Conservation (phyloP, 2,888 invertebrate species). For the Melanotus villosus region DNA sequence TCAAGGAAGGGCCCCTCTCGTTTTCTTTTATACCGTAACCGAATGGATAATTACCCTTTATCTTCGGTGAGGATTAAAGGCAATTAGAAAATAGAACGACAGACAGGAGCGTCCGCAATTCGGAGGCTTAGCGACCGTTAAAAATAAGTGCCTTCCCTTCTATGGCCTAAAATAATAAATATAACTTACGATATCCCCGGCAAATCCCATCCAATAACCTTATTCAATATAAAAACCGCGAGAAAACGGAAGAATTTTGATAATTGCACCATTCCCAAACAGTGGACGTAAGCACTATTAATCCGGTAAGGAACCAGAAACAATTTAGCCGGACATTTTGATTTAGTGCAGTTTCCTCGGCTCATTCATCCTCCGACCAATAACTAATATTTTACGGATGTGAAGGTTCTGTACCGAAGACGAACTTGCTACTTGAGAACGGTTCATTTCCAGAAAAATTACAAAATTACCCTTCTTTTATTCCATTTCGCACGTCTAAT, state of each 20-base stretch:
- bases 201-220: slow-evolving; percentile 53
- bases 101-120: neutral
- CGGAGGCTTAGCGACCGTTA: neutral
- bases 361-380: slow-evolving; percentile 54
- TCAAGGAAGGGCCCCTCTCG: too few species aligned
- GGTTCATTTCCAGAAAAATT: neutral
- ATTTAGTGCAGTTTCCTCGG: slow-evolving; percentile 55
- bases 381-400: slow-evolving; percentile 54
- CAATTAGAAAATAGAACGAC: neutral
- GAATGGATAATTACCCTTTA: neutral
- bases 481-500: too few species aligned
- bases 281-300: slow-evolving; percentile 61
- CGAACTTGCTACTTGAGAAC: neutral
- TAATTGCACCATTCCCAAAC: slow-evolving; percentile 60
- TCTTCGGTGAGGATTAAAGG: neutral
- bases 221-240: slow-evolving; percentile 54
- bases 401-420: slow-evolving; percentile 1
- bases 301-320: slow-evolving; percentile 60
- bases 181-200: slow-evolving; percentile 52
- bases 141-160: slow-evolving; percentile 22
- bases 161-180: slow-evolving; percentile 50
- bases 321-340: slow-evolving; percentile 58
- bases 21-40: neutral
- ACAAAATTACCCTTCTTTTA: too few species aligned
- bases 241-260: slow-evolving; percentile 57